Evolutionary conservation across 2,113 vertebrate genomes (phyloP), one percentile per base, ranked within the genome.

Genomic region (Lates calcarifer): DNA sequence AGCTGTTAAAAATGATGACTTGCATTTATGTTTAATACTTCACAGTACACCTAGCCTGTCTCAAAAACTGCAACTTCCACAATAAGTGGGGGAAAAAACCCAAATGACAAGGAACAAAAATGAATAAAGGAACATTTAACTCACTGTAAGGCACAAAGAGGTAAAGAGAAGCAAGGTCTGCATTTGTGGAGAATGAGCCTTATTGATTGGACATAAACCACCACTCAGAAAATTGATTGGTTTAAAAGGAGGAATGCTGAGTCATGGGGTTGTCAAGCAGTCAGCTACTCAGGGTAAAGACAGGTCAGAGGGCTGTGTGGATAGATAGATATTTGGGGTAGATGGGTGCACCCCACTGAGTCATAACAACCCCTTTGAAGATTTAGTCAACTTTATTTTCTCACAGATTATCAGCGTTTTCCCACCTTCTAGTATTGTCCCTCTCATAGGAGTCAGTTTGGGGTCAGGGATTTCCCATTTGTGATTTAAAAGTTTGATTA

Each of bases 121-220:
- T 61, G 28, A 60, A 74, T 33, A 63, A 61, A 65, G n/a, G 35
- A 60, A 26, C 12, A 57, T 80, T 61, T 66, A 35, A 74, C 62
- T 39, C 12, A 75, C 28, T 60, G 67, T 14, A 22, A 79, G 26
- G n/a, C 45, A 28, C 49, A 67, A 65, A 31, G 26, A 39, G 33
- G 63, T 26, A 69, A 61, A 76, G 71, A 79, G 39, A 68, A 70
- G 82, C 74, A 60, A 60, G 65, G 77, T 41, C 55, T 49, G 87
- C 83, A 47, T 89, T 76, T 85, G 85, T 62, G 82, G 65, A 77
- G 53, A 85, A 77, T 74, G 74, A 77, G 77, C 26, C 69, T 17
- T 78, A 91, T 89, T 87, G 91, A 91, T 88, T 83, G 35, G 51
- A 61, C 77, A 67, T 85, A 83, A 89, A 83, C 33, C 71, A 70